These are phyloP conservation scores for Plecotus auritus DNA, from an alignment of 2,113 vertebrate species.

Conservation along the genomic window DNA sequence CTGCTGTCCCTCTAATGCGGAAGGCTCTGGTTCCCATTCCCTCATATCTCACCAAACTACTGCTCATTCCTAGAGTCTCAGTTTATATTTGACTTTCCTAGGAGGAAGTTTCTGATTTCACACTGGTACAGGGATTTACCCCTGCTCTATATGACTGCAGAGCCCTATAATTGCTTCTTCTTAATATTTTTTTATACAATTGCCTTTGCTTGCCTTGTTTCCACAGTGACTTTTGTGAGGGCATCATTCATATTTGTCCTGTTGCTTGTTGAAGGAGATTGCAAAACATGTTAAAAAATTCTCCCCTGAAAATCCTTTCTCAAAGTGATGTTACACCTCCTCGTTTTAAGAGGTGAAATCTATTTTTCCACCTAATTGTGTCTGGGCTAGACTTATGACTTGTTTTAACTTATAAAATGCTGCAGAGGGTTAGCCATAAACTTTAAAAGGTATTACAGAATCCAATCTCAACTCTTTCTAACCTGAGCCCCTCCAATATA, in stretches of 20 bases:
- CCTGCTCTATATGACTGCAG: not conserved
- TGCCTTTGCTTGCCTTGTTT: not conserved
- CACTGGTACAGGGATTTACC: not conserved
- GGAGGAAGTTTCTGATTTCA: not conserved
- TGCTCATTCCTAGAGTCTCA: not conserved
- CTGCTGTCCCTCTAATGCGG: not conserved
- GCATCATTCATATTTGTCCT: not conserved
- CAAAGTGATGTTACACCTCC: not conserved
- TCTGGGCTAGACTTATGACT: not conserved
- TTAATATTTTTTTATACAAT: not conserved
- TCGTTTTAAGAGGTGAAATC: not conserved
- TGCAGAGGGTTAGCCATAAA: not conserved
- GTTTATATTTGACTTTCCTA: not conserved
- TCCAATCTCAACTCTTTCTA: not conserved
- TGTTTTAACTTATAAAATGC: not conserved
- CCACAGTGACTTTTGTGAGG: not conserved
- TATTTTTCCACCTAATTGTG: not conserved
- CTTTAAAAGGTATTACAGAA: not conserved
- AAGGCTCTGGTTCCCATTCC: fast-evolving
- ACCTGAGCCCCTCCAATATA: not conserved
- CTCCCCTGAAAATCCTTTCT: not conserved
- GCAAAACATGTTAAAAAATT: not conserved
- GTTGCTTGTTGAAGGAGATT: not conserved
- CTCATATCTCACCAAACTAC: not conserved
- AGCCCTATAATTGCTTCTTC: not conserved